Percentiles rank a stretch among this genome's conserved stretches.
Evolutionary conservation across 2,113 vertebrate genomes (phyloP).

Genomic region (Taxidea taxus): DNA sequence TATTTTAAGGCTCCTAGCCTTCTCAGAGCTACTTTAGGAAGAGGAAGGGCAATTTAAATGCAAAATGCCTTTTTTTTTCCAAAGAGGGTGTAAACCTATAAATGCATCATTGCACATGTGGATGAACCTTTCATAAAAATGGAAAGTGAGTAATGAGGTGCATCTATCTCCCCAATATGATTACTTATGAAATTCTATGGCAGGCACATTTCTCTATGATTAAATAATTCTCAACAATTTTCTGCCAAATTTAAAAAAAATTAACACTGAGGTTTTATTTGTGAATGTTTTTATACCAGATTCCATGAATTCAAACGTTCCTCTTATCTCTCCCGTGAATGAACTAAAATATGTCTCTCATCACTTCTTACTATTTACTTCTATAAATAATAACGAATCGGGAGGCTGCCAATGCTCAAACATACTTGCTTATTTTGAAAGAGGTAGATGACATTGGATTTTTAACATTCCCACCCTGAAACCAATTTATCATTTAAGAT

Average conservation of each 20-base stretch:
- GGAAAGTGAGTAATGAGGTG: slow-evolving; percentile 72
- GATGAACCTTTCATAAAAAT: slow-evolving; percentile 75
- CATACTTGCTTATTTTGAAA: neutral
- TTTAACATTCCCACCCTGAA: neutral
- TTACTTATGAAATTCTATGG: slow-evolving; percentile 62
- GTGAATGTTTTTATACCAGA: slow-evolving; percentile 14
- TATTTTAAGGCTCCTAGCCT: neutral
- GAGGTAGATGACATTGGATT: neutral
- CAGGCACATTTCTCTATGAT: slow-evolving; percentile 27
- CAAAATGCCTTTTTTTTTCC: slow-evolving; percentile 67
- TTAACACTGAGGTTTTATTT: slow-evolving; percentile 21
- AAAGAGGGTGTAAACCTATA: slow-evolving; percentile 72
- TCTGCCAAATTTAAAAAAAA: neutral
- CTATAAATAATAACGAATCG: neutral
- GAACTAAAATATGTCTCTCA: neutral
- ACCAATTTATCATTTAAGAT: neutral
- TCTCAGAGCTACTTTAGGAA: slow-evolving; percentile 23
- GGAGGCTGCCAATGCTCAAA: neutral
- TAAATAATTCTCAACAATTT: slow-evolving; percentile 45
- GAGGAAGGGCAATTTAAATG: slow-evolving; percentile 72
- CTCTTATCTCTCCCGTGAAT: neutral
- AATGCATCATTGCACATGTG: slow-evolving; percentile 68
- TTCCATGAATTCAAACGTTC: neutral
- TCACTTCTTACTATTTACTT: neutral
- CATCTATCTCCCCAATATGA: slow-evolving; percentile 64